These are phyloP conservation scores for Sebastes steindachneri DNA, from an alignment of 2,797 vertebrate genomes.

Conservation along the genomic window DNA sequence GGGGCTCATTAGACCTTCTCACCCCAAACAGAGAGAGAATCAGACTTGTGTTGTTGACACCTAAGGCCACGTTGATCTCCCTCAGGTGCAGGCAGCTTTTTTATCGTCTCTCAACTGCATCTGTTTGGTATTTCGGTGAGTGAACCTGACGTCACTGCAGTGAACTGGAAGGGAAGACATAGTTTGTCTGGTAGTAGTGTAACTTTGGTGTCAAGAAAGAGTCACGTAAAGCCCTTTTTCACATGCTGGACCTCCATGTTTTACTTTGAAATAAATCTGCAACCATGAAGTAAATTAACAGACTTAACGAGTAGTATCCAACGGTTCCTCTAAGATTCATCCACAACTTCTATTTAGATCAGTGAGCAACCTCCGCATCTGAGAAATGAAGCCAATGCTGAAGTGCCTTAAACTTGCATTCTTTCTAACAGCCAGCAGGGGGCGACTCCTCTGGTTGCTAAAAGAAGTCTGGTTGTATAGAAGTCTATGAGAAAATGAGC, in stretches of 20 bases:
- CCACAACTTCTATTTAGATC: too few species aligned
- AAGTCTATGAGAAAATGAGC: too few species aligned
- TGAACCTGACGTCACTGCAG: background rate
- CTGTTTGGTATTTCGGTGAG: background rate
- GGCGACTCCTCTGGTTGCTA: too few species aligned
- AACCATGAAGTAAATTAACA: background rate
- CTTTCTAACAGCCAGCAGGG: too few species aligned
- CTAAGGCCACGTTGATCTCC: background rate
- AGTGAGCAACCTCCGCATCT: too few species aligned
- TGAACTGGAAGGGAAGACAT: background rate
- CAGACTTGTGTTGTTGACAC: too few species aligned
- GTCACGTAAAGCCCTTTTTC: background rate
- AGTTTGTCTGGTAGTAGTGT: background rate
- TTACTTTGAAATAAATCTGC: background rate
- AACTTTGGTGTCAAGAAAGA: too few species aligned
- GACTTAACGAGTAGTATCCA: too few species aligned
- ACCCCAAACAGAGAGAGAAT: background rate
- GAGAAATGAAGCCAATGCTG: too few species aligned
- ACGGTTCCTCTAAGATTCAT: too few species aligned
- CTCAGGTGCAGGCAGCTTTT: background rate
- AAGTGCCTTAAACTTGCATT: too few species aligned
- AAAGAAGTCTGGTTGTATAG: too few species aligned
- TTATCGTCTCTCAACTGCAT: background rate
- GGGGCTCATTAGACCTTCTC: background rate
- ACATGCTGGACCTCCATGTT: background rate